Percentiles rank a stretch among this genome's conserved stretches.
phyloP scores from a whole-genome alignment of 2,797 vertebrate genomes.

The Lindbergichthys nudifrons region DNA sequence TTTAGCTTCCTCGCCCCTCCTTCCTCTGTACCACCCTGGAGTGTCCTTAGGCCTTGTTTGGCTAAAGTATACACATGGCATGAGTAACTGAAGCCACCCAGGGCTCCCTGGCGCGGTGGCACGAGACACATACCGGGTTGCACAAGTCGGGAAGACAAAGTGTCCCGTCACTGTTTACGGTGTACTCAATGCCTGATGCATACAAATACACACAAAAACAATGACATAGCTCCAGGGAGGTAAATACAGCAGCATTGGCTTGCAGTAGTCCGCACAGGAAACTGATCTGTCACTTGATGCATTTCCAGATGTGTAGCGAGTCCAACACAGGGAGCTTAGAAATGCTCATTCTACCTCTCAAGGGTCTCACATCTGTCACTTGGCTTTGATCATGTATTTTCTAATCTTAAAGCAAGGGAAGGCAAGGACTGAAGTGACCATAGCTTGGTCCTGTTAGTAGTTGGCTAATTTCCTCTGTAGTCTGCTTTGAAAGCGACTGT shows the following conservation, averaged over 20 bases:
- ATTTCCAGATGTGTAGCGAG: slow-evolving; percentile 63
- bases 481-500: slow-evolving; percentile 56
- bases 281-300: slow-evolving; percentile 52
- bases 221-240: slow-evolving; percentile 55
- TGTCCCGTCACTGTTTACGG: slow-evolving; percentile 71
- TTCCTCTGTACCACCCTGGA: slow-evolving; percentile 79
- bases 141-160: slow-evolving; percentile 63
- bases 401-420: slow-evolving; percentile 38
- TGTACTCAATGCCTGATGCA: slow-evolving; percentile 62
- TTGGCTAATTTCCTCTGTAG: slow-evolving; percentile 52
- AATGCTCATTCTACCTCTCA: slow-evolving; percentile 29
- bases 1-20: slow-evolving; percentile 71
- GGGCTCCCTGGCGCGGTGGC: slow-evolving; percentile 72
- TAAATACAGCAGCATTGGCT: slow-evolving; percentile 48
- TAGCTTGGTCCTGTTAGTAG: slow-evolving; percentile 41
- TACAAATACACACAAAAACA: slow-evolving; percentile 59
- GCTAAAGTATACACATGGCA: slow-evolving; percentile 81
- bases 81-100: slow-evolving; percentile 83
- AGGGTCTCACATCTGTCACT: slow-evolving; percentile 38
- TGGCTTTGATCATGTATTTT: slow-evolving; percentile 46
- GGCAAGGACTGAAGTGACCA: slow-evolving; percentile 48
- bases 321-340: slow-evolving; percentile 35
- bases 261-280: slow-evolving; percentile 46
- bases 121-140: slow-evolving; percentile 71
- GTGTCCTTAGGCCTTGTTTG: slow-evolving; percentile 82